These are phyloP conservation scores for Agonum fuliginosum DNA, from an alignment of 2,888 invertebrate species.

Conservation along the genomic window DNA sequence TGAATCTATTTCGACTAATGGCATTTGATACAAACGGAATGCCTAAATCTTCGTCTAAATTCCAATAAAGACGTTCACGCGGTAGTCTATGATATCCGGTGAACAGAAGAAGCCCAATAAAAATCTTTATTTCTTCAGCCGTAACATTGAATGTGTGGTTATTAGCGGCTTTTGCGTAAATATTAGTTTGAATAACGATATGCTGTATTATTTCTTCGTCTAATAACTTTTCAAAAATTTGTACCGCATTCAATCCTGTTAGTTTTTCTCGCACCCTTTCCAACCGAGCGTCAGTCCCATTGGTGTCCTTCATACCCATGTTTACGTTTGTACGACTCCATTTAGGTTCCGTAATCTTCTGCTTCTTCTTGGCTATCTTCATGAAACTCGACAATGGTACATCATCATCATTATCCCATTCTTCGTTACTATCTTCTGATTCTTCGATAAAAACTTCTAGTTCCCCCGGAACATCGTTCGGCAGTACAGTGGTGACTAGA, in stretches of 20 bases:
- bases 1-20: constrained; percentile 62
- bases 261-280: no score
- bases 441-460: not conserved
- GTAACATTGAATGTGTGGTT: constrained; percentile 5
- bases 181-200: not conserved
- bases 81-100: constrained; percentile 64
- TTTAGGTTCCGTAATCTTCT: no score
- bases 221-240: constrained; percentile 30
- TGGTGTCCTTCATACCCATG: no score
- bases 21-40: constrained; percentile 62
- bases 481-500: not conserved
- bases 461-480: not conserved
- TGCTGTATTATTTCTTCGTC: not conserved
- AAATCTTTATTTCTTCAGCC: constrained; percentile 1
- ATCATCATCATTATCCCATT: no score
- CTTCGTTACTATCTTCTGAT: not conserved
- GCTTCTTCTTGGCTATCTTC: no score
- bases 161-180: constrained; percentile 7
- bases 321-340: no score
- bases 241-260: no score
- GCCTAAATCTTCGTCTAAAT: constrained; percentile 64
- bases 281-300: no score
- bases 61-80: constrained; percentile 64
- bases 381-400: no score
- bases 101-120: constrained; percentile 54